Percentiles rank a stretch among this genome's conserved stretches.
Conservation (phyloP, 2,888 invertebrate species). For the Drosophila suboccidentalis region DNA sequence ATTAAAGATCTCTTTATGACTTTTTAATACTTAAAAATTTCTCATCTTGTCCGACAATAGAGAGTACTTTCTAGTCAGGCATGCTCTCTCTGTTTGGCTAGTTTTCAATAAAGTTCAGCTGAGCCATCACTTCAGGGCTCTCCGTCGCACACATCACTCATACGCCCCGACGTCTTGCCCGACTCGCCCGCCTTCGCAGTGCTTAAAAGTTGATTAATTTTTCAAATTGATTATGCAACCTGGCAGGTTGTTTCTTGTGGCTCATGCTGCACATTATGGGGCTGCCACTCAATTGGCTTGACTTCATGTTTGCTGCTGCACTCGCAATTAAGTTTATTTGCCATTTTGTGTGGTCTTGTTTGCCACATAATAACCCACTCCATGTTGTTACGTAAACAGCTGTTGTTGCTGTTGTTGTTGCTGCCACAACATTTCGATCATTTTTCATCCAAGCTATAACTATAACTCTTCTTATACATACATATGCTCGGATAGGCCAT, state of each 20-base stretch:
- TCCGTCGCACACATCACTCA: constrained; percentile 25
- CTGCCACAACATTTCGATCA: constrained; percentile 5
- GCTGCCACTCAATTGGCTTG: constrained; percentile 29
- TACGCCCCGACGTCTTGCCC: constrained; percentile 16
- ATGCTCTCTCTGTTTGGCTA: neutral
- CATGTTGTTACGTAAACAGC: constrained; percentile 2
- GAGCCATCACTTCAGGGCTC: neutral
- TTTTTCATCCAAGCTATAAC: neutral
- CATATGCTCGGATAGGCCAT: constrained; percentile 1
- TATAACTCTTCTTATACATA: neutral
- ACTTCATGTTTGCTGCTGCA: constrained; percentile 16
- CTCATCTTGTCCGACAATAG: neutral
- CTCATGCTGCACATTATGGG: constrained; percentile 8
- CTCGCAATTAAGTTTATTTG: constrained; percentile 56
- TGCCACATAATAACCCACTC: constrained; percentile 25
- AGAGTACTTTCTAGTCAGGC: neutral
- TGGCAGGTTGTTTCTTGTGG: constrained; percentile 12
- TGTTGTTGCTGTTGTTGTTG: neutral
- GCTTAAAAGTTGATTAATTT: constrained; percentile 53
- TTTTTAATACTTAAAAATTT: too few species aligned
- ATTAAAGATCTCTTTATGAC: neutral
- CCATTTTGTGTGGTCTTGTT: constrained; percentile 24
- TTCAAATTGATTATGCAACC: constrained; percentile 56
- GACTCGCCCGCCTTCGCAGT: neutral
- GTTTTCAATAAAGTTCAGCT: constrained; percentile 1